A percentile compares a stretch with the other conserved stretches of the same genome.
These are phyloP conservation scores for Adela reaumurella DNA, from an alignment of 2,888 invertebrate genomes.

Conservation along the genomic window DNA sequence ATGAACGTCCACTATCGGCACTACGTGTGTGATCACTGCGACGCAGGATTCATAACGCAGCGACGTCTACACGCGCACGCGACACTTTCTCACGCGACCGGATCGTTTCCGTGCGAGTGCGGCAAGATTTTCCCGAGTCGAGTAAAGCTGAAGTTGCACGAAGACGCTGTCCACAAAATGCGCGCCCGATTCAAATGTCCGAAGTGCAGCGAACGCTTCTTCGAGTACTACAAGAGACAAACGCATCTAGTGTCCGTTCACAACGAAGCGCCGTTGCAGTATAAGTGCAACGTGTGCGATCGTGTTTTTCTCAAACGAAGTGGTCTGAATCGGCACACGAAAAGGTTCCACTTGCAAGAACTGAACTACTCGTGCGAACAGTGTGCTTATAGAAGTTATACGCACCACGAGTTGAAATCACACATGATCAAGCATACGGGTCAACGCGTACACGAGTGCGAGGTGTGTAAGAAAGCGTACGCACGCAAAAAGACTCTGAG, in stretches of 20 bases:
- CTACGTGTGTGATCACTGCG: slow-evolving; percentile 20
- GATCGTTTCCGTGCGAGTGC: slow-evolving; percentile 15
- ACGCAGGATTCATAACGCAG: slow-evolving; percentile 20
- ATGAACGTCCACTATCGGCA: slow-evolving; percentile 21
- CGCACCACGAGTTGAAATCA: not conserved
- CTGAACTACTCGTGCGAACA: not conserved
- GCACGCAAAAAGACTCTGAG: slow-evolving; percentile 7
- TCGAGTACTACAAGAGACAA: not conserved
- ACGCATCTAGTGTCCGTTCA: slow-evolving; percentile 2
- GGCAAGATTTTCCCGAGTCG: not conserved
- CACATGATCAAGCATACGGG: slow-evolving; percentile 1
- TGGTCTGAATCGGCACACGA: slow-evolving; percentile 2
- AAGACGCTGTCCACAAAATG: not conserved
- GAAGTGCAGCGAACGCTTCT: slow-evolving; percentile 1
- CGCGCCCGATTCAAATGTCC: not conserved
- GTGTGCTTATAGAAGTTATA: not conserved
- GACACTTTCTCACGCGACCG: slow-evolving; percentile 18
- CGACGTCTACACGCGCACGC: slow-evolving; percentile 19
- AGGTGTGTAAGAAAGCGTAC: slow-evolving; percentile 26
- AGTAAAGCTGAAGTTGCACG: not conserved
- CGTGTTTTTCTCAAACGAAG: slow-evolving; percentile 1
- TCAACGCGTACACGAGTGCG: not conserved
- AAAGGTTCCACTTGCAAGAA: slow-evolving; percentile 3
- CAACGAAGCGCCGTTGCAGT: not conserved
- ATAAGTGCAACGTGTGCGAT: slow-evolving; percentile 2